phyloP scores from a whole-genome alignment of 2,797 vertebrate species.

The Onychomys torridus region DNA sequence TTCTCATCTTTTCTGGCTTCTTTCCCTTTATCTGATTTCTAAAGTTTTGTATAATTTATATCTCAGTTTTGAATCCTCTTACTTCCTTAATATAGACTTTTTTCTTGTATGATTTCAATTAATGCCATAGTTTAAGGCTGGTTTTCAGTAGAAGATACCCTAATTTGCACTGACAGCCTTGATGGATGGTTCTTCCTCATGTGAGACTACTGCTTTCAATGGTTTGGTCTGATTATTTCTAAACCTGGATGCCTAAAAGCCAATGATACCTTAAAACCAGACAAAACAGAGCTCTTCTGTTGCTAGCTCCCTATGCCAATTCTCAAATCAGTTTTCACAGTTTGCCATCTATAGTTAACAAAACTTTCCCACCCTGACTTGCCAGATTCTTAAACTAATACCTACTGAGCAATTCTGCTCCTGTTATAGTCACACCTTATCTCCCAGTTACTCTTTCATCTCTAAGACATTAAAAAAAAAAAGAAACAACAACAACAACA shows the following conservation, averaged over 20 bases:
- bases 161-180: not conserved
- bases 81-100: not conserved
- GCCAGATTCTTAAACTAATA: not conserved
- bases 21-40: not conserved
- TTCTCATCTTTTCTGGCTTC: not conserved
- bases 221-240: not conserved
- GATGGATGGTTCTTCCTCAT: not conserved
- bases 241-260: not conserved
- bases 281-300: constrained; percentile 13
- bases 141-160: not conserved
- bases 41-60: not conserved
- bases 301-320: not conserved
- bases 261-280: constrained; percentile 40
- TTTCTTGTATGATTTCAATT: constrained; percentile 4
- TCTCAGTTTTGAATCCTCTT: not conserved
- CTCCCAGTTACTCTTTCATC: not conserved
- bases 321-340: not conserved
- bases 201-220: not conserved
- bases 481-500: too few species aligned
- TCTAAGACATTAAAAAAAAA: not conserved
- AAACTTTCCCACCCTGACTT: not conserved
- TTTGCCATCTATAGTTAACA: not conserved
- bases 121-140: not conserved
- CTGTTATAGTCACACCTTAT: not conserved
- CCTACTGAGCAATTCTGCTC: accelerated